Percentiles rank a stretch among this genome's conserved stretches.
Conservation (phyloP, 2,797 vertebrate species). For the Syncerus caffer region DNA sequence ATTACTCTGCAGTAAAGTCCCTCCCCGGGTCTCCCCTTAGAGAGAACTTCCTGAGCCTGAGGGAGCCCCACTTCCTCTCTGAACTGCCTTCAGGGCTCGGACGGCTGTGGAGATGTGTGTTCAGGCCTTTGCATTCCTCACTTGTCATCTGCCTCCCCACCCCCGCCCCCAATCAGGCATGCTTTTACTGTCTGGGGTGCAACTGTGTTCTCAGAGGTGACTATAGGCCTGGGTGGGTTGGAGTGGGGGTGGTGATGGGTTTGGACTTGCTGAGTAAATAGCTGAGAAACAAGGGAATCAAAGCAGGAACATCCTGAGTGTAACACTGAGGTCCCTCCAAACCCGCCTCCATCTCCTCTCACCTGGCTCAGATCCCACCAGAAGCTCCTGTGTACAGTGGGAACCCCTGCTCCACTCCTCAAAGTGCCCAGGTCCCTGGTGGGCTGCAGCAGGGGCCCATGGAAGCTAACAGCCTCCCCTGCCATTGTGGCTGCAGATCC, state of each 20-base stretch:
- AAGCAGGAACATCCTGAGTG: not conserved
- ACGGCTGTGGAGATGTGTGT: rapidly evolving
- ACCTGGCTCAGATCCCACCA: not conserved
- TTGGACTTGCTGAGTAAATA: not conserved
- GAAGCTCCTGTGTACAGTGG: not conserved
- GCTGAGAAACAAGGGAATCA: not conserved
- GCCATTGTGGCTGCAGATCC: too few relatives aligned
- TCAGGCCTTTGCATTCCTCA: not conserved
- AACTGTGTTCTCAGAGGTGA: not conserved
- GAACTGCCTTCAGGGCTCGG: not conserved
- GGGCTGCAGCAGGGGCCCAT: not conserved
- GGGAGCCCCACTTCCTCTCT: not conserved
- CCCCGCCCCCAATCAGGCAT: not conserved
- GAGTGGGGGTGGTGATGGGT: not conserved
- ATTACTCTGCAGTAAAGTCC: not conserved
- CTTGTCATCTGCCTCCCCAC: not conserved
- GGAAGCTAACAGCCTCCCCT: not conserved
- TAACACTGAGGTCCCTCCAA: not conserved
- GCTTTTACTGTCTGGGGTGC: not conserved
- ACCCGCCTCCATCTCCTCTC: rapidly evolving
- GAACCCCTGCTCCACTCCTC: rapidly evolving
- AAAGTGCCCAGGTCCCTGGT: not conserved
- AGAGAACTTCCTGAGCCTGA: not conserved
- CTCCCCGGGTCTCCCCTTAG: rapidly evolving
- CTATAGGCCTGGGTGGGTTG: rapidly evolving